Base-by-base conservation (phyloP, 2,113 vertebrate species). In the Pachypanchax playfairii region DNA sequence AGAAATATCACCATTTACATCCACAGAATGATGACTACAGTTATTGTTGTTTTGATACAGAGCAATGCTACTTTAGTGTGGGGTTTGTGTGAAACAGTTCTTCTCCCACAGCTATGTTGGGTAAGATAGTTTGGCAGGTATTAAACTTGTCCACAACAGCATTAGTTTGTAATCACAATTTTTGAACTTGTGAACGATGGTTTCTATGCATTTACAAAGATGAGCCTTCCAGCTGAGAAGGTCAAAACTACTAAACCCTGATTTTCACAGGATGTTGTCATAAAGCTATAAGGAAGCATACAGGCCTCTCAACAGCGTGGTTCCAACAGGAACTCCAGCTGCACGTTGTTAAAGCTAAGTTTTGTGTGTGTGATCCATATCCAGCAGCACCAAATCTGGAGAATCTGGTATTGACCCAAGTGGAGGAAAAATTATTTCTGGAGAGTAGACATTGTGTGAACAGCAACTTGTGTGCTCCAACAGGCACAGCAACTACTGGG, bases 401-500 rank as follows among this genome's bases (percentile, higher is more conserved):
- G 25, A 62, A 82, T 69, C 86, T 85, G 87, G 87, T 89, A 89
- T 53, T 17, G 86, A 90, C 85, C 86, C 83, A 91, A 89, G 90
- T 86, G 87, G 91, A 90, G 91, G 90, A 89, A 89, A 92, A 67
- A 58, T 91, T 89, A 57, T 54, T 71, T 91, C 94, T 93, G 91
- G 91, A 92, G 66, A 91, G 88, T 88, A 87, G 90, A 94, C 92
- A 91, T 91, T 89, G 88, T 71, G 88, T 92, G 92, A 93, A 94
- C 91, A 90, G 93, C 93, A 91, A 80, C 78, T 87, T 80, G 91
- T 92, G 94, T 93, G 93, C 94, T 92, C 91, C 86, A 92, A 93
- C 93, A 94, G 96, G 94, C 95, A 96, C 96, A 95, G 94, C 95
- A 96, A 93, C 94, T 94, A 93, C 93, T 93, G 94, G 96, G 93